These are phyloP conservation scores for Eueremaeus valkanovi DNA, from an alignment of 2,888 invertebrate genomes.

Conservation along the genomic window DNA sequence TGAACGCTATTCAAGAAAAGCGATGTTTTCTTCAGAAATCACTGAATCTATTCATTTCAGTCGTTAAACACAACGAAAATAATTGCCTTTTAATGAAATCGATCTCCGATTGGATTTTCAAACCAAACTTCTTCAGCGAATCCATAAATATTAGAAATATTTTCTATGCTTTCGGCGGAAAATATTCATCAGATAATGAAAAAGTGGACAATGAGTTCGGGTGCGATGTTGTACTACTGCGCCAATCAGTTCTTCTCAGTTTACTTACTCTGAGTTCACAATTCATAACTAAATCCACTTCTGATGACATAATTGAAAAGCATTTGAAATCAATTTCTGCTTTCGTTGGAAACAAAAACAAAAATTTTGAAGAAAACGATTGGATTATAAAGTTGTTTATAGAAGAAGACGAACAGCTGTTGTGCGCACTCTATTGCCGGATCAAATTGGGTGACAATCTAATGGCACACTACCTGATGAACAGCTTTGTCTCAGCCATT, in stretches of 20 bases:
- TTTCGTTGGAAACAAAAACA: neutral
- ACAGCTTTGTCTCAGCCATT: neutral
- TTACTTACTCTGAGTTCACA: slow-evolving; percentile 5
- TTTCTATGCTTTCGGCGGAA: slow-evolving; percentile 16
- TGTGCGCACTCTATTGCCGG: neutral
- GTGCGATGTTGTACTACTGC: neutral
- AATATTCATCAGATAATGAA: neutral
- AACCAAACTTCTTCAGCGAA: neutral
- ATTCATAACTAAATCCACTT: neutral
- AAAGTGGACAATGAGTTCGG: neutral
- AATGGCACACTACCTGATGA: neutral
- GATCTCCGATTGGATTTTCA: neutral
- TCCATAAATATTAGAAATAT: neutral
- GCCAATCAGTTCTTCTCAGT: neutral
- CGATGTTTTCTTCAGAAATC: slow-evolving; percentile 20
- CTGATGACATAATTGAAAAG: neutral
- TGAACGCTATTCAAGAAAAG: neutral
- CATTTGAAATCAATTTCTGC: neutral
- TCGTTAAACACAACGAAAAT: neutral
- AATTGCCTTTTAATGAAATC: neutral
- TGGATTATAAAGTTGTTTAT: slow-evolving; percentile 23
- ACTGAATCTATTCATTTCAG: neutral
- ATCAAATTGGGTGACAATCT: slow-evolving; percentile 1
- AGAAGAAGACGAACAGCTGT: slow-evolving; percentile 25
- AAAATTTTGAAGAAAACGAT: neutral